These are phyloP conservation scores for Indri indri DNA, from an alignment of 2,113 vertebrate species.

Conservation along the genomic window DNA sequence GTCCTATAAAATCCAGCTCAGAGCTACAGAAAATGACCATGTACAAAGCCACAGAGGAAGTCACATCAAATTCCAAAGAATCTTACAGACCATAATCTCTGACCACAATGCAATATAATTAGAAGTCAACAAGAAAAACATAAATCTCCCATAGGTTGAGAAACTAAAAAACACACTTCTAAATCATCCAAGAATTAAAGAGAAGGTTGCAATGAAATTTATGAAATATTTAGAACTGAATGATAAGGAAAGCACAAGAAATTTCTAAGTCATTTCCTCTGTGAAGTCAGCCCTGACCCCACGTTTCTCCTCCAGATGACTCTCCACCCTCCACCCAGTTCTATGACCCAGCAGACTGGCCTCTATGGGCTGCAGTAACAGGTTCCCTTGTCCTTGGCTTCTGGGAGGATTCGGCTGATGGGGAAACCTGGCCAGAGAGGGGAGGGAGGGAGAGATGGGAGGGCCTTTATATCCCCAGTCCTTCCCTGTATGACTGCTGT, in stretches of 20 bases:
- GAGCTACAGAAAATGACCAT: constrained; percentile 67
- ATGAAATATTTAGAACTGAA: constrained; percentile 41
- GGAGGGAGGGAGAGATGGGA: background rate
- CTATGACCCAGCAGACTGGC: background rate
- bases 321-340: background rate
- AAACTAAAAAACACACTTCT: constrained; percentile 52
- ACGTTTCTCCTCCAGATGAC: background rate
- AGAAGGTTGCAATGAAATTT: constrained; percentile 44
- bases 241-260: constrained; percentile 40
- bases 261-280: constrained; percentile 58
- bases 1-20: constrained; percentile 49
- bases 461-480: too few relatives aligned
- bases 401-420: background rate
- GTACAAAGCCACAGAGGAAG: constrained; percentile 66
- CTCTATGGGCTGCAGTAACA: background rate
- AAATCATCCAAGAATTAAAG: constrained; percentile 54
- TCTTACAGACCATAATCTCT: constrained; percentile 45
- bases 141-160: constrained; percentile 41
- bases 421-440: background rate
- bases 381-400: background rate
- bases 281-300: background rate
- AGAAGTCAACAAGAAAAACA: constrained; percentile 59
- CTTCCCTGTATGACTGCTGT: background rate
- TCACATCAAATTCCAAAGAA: constrained; percentile 60
- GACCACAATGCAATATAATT: constrained; percentile 55